Evolutionary conservation across 2,797 vertebrate species (phyloP), one percentile per base, ranked within the genome.

Genomic region (Urophycis tenuis): DNA sequence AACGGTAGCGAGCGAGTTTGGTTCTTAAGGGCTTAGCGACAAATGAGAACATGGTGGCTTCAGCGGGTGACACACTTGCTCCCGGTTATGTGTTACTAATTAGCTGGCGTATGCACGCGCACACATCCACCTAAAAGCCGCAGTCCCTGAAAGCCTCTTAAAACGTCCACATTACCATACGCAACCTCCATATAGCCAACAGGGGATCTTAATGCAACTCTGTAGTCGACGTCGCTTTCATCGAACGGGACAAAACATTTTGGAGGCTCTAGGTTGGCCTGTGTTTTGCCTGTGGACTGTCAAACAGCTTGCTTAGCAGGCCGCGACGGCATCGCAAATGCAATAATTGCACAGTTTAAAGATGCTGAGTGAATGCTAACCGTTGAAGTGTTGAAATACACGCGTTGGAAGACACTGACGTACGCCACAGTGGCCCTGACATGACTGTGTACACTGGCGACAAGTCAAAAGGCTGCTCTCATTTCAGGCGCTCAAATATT

Each of bases 21-120:
- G n/a, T n/a, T n/a, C n/a, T n/a, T n/a, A 78, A 67, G 53, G 45
- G 78, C 72, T 74, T 75, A 73, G 78, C 74, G 75, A 41, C 73
- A 74, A 71, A n/a, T n/a, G 2, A 77, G 31, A 60, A 74, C 60
- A 69, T 80, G n/a, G 53, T 76, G 71, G 74, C 35, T 76, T 80
- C 74, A 78, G 71, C 70, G 30, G 49, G 29, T 72, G 35, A 76
- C 25, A 79, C 69, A 75, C 74, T 76, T 75, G 30, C 72, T 75
- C 7, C 70, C 10, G 11, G 8, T 39, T 71, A 53, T 71, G 34
- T 60, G 22, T 53, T 39, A n/a, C 30, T 81, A 11, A 75, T 74
- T 36, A 41, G 74, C 25, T 30, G 12, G 36, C 71, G 33, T 25
- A 35, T 77, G 29, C 32, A 49, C 73, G 74, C 72, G n/a, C 5